Percentiles rank a stretch among this genome's conserved stretches.
Evolutionary conservation across 2,113 vertebrate species (phyloP).

Genomic region (Prolemur simus): DNA sequence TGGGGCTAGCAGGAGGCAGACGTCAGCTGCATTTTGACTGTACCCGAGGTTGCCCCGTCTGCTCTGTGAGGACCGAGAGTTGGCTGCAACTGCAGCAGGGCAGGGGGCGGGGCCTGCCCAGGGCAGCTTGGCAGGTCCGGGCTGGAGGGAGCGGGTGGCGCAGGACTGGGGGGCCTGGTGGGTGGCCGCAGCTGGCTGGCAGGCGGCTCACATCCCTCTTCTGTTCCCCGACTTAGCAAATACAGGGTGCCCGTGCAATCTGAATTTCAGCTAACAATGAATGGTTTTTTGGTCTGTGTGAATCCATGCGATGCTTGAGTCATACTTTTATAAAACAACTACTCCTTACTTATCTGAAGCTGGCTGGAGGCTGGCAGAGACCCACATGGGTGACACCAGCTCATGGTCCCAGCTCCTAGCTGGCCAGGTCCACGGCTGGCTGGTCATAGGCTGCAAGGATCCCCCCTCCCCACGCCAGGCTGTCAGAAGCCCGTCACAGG

Average conservation of each 20-base stretch:
- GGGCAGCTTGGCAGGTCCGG: background rate
- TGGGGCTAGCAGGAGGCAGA: background rate
- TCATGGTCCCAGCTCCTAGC: too few relatives aligned
- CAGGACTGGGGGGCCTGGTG: background rate
- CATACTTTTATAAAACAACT: background rate
- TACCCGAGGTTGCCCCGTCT: background rate
- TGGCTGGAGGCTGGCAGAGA: background rate
- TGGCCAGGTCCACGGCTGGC: background rate
- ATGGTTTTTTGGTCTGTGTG: background rate
- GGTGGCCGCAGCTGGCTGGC: background rate
- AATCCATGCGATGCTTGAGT: too few relatives aligned
- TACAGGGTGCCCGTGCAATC: accelerated
- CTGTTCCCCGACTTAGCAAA: background rate
- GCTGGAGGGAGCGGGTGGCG: too few relatives aligned
- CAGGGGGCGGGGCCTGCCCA: background rate
- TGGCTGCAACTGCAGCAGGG: background rate
- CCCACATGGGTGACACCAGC: accelerated
- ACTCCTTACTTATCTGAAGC: background rate
- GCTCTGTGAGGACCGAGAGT: background rate
- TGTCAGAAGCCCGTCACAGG: background rate
- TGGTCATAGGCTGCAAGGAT: background rate
- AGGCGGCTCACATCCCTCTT: background rate
- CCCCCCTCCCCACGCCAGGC: background rate
- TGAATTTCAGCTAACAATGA: background rate
- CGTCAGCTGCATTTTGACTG: background rate